A percentile compares a stretch with the other conserved stretches of the same genome.
phyloP scores from a whole-genome alignment of 2,888 invertebrate species.

The Eristalinus aeneus region DNA sequence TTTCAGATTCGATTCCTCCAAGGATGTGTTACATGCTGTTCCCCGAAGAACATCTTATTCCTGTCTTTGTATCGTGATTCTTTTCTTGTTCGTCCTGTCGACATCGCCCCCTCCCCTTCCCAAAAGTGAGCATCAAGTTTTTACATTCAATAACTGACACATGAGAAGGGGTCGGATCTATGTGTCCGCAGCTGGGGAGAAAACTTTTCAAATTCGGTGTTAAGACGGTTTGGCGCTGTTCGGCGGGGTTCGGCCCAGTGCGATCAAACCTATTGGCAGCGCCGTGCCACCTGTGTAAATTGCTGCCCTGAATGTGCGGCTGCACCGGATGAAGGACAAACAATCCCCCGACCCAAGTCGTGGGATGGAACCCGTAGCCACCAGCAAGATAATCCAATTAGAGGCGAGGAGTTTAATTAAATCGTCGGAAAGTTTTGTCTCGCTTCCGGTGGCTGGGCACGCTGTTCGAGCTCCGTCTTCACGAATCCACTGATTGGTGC shows the following conservation, averaged over 20 bases:
- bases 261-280: neutral
- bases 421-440: conserved; percentile 59
- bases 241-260: neutral
- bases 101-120: neutral
- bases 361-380: conserved; percentile 42
- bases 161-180: conserved; percentile 36
- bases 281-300: conserved; percentile 54
- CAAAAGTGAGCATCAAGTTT: conserved; percentile 32
- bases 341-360: conserved; percentile 6
- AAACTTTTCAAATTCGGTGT: conserved; percentile 50
- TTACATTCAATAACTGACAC: conserved; percentile 57
- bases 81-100: neutral
- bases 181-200: neutral
- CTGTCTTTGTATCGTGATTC: conserved; percentile 45
- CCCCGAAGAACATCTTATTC: conserved; percentile 25
- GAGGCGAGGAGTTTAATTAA: conserved; percentile 62
- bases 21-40: conserved; percentile 49
- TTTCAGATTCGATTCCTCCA: conserved; percentile 40
- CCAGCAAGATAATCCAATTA: conserved; percentile 66
- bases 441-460: conserved; percentile 10
- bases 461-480: neutral
- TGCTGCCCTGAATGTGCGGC: conserved; percentile 64
- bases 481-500: conserved; percentile 15
- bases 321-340: conserved; percentile 48
- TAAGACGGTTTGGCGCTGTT: too few species aligned